Evolutionary conservation across 2,113 vertebrate genomes (phyloP), one percentile per base, ranked within the genome.

Genomic region (Parotia lawesii): DNA sequence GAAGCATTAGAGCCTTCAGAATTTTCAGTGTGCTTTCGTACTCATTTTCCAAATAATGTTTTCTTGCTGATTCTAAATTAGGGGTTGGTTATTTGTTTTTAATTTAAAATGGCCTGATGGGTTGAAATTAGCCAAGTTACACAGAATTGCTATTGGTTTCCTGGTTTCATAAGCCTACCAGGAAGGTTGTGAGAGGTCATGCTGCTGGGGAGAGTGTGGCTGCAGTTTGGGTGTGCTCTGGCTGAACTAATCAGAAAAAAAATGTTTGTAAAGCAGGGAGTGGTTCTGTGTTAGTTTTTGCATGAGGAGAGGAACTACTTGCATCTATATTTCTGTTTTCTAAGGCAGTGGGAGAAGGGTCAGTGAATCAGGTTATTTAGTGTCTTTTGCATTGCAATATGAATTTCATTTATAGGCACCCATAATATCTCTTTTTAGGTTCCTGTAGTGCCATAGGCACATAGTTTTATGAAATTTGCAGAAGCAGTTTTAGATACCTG

Each of bases 191-290:
- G 71, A 85, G 87, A 95, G 94, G 95, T 96, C 89, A 64, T 5
- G 44, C 87, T 91, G 89, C 75, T 0, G 42, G 67, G 80, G 92
- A 86, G 95, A 95, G 71, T 1, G 6, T 76, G 91, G 89, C 93
- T 91, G 81, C 78, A 93, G 73, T 85, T 94, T 87, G 94, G 94
- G 89, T 94, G 89, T 97, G 85, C 89, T 96, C 89, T 74, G 91
- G 61, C 90, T 95, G 67, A 91, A 91, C 87, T 94, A 93, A 91
- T 85, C 71, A 93, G 82, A 64, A 94, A 92, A 95, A 94, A 91
- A 93, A 79, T 87, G 74, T 95, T 97, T 95, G 85, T 93, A 83
- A 91, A 91, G 76, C 72, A 90, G 79, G 93, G 94, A 95, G 90
- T 90, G 95, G 94, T 70, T 95, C 82, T 77, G n/a, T 60, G 72